Base-by-base conservation (phyloP, 2,797 vertebrate species). In the Babyrousa celebensis region DNA sequence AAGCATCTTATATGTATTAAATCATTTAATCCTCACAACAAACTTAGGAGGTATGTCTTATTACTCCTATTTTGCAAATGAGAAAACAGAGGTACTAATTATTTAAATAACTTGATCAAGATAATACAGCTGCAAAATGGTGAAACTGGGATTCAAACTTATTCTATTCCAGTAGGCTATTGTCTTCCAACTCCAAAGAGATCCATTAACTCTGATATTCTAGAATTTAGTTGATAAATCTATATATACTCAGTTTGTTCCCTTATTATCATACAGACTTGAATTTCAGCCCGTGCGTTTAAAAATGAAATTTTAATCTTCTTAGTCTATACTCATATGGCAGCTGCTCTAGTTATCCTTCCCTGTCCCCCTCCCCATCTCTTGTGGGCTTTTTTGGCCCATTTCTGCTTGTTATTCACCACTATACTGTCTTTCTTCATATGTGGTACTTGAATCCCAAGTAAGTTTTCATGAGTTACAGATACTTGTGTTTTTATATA, bases 401-500 rank as follows among this genome's bases (percentile, higher is more conserved):
- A 90, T 94, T 88, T 77, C 36, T 87, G 17, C 32, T 68, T 60
- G 4, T 85, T 85, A 48, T 85, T 90, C 10, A 62, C 70, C 8
- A 85, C 15, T 72, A 23, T 17, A 25, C 25, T 83, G 1, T 52
- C 6, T 93, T 96, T 91, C 14, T 83, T 96, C 18, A 96, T n/a
- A 71, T 78, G 21, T 58, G 21, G 12, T 82, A 1, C 15, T 11
- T 52, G 32, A 96, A 77, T 82, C 20, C 6, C 3, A 89, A 52
- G 6, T 86, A 96, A 32, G 6, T 92, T 52, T 96, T 94, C 23
- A 74, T 36, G 16, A 48, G 5, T 79, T 80, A 80, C 3, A 95
- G 21, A 91, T 63, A 58, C 32, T 58, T 91, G 17, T 89, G 16
- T 77, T 92, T 85, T 96, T 27, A 91, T 83, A 62, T n/a, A 82